phyloP scores from a whole-genome alignment of 1,140 invertebrate species.

The Druon quercuslanigerum region DNA sequence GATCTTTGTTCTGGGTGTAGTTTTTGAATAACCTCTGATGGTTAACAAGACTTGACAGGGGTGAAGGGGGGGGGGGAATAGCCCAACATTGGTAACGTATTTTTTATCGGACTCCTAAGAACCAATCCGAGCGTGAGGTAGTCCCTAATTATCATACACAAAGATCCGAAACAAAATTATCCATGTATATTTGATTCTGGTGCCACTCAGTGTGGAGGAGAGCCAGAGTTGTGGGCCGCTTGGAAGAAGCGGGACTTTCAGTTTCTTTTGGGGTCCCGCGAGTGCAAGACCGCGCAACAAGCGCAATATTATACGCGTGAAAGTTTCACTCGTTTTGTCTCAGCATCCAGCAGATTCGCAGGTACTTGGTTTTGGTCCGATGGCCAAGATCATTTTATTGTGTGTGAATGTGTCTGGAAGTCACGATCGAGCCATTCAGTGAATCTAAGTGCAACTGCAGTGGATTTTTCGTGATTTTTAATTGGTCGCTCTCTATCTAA shows the following conservation, averaged over 20 bases:
- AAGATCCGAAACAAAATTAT: slow-evolving; percentile 18
- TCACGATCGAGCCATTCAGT: background rate
- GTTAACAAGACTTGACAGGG: no score
- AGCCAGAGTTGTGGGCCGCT: slow-evolving; percentile 8
- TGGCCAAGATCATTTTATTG: background rate
- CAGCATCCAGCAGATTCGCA: slow-evolving; percentile 13
- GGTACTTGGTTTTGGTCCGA: background rate
- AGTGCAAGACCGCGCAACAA: slow-evolving; percentile 51
- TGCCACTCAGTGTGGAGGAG: background rate
- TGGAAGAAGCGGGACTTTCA: slow-evolving; percentile 63
- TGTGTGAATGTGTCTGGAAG: slow-evolving; percentile 22
- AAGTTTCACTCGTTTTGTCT: slow-evolving; percentile 51
- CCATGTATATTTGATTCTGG: background rate
- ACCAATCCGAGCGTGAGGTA: no score
- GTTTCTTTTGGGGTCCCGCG: slow-evolving; percentile 65
- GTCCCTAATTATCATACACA: no score
- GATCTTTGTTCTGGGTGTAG: no score
- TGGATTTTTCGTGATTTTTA: slow-evolving; percentile 21
- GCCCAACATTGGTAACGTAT: no score
- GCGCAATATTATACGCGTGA: slow-evolving; percentile 48
- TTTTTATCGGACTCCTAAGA: no score
- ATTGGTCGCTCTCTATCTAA: background rate
- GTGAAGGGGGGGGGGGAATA: no score
- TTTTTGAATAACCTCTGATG: no score
- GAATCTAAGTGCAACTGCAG: slow-evolving; percentile 2